phyloP scores from a whole-genome alignment of 2,888 invertebrate species.

The Drosophila hamatofila region DNA sequence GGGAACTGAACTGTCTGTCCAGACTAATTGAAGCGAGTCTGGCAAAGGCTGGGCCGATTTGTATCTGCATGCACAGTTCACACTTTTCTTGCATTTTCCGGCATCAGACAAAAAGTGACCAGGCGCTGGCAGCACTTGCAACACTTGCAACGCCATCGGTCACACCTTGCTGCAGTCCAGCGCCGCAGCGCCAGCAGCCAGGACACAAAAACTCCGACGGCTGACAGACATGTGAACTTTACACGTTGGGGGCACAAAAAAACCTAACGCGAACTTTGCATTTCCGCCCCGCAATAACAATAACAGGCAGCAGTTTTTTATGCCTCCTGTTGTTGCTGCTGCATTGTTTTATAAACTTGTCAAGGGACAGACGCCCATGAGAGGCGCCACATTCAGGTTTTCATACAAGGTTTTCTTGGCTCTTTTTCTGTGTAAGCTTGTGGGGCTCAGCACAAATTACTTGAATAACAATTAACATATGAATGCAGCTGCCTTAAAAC shows the following conservation, averaged over 20 bases:
- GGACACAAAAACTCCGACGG: conserved; percentile 53
- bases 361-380: conserved; percentile 48
- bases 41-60: conserved; percentile 52
- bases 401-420: background rate
- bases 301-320: conserved; percentile 20
- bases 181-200: conserved; percentile 1
- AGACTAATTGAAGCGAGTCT: conserved; percentile 79
- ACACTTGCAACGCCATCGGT: conserved; percentile 47
- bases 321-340: conserved; percentile 9
- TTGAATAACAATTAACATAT: conserved; percentile 23
- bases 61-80: conserved; percentile 83
- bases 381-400: conserved; percentile 51
- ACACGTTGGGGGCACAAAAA: conserved; percentile 32
- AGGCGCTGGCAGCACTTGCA: conserved; percentile 44
- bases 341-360: conserved; percentile 67
- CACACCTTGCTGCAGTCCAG: conserved; percentile 48
- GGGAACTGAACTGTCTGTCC: conserved; percentile 57
- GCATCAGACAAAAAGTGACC: conserved; percentile 43
- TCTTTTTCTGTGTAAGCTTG: background rate
- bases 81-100: conserved; percentile 78
- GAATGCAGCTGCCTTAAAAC: conserved; percentile 30
- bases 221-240: conserved; percentile 75
- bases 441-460: conserved; percentile 20
- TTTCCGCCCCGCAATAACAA: conserved; percentile 59
- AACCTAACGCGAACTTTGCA: conserved; percentile 63